These are phyloP conservation scores for Mechanitis mazaeus DNA, from an alignment of 2,888 invertebrate genomes.

Conservation along the genomic window DNA sequence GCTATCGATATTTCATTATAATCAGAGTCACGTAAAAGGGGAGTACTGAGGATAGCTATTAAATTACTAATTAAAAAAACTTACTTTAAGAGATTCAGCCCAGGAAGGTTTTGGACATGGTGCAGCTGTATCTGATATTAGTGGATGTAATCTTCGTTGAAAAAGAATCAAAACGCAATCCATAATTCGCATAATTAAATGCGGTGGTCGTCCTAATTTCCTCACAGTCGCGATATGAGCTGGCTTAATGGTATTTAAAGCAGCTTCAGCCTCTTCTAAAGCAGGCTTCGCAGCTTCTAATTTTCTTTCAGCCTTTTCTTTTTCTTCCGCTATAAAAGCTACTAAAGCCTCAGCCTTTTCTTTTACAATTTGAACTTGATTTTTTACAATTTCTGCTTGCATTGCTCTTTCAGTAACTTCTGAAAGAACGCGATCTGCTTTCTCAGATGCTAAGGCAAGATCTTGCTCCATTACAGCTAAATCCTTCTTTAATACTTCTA, in stretches of 20 bases:
- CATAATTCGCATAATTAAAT: constrained; percentile 98
- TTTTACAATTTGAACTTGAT: constrained; percentile 96
- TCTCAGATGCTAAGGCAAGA: constrained; percentile 92
- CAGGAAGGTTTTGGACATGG: constrained; percentile 96
- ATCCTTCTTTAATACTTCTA: constrained; percentile 93
- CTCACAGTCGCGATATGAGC: constrained; percentile 97
- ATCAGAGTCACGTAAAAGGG: too few species aligned
- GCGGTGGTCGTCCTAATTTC: constrained; percentile 95
- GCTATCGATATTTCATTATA: too few species aligned
- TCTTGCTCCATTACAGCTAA: constrained; percentile 96
- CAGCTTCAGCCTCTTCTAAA: constrained; percentile 95
- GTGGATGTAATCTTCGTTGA: constrained; percentile 89
- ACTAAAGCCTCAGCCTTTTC: constrained; percentile 95
- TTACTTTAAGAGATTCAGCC: constrained; percentile 94
- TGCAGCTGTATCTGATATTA: constrained; percentile 86
- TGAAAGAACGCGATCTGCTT: constrained; percentile 90
- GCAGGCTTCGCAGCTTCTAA: constrained; percentile 97
- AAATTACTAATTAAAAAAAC: constrained; percentile 1
- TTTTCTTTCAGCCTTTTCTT: constrained; percentile 93
- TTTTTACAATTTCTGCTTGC: constrained; percentile 96
- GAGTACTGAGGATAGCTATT: too few species aligned
- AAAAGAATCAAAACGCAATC: constrained; percentile 96
- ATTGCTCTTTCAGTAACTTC: constrained; percentile 95
- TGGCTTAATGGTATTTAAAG: constrained; percentile 96
- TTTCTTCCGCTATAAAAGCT: constrained; percentile 91